A percentile compares a stretch with the other conserved stretches of the same genome.
These are phyloP conservation scores for Hydroisotoma schaefferi DNA, from an alignment of 2,888 invertebrate species.

Conservation along the genomic window DNA sequence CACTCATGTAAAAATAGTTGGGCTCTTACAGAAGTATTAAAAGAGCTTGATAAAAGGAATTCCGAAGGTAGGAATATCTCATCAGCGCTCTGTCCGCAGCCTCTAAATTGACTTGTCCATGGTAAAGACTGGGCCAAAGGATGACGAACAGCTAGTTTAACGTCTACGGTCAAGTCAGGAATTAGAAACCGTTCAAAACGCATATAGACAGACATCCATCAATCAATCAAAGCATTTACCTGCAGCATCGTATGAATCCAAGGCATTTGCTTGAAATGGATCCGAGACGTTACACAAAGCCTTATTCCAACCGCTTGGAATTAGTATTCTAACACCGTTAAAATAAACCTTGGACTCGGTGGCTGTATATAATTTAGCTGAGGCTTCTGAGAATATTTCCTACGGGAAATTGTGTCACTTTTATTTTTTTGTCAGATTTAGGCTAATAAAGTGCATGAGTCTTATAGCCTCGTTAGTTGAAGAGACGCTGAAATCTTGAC, in stretches of 20 bases:
- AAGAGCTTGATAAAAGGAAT: constrained; percentile 19
- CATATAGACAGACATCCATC: not conserved
- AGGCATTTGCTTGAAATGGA: not conserved
- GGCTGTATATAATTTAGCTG: not conserved
- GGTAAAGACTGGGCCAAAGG: constrained; percentile 53
- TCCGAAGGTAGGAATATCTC: constrained; percentile 56
- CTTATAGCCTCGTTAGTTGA: too few relatives aligned
- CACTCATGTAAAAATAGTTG: constrained; percentile 60
- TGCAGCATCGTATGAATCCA: constrained; percentile 2
- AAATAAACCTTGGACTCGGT: not conserved
- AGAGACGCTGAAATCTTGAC: too few relatives aligned
- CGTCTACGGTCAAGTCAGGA: constrained; percentile 6
- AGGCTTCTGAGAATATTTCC: not conserved
- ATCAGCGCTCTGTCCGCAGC: constrained; percentile 60
- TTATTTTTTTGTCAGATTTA: too few relatives aligned
- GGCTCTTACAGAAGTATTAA: constrained; percentile 13
- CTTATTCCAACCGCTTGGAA: not conserved
- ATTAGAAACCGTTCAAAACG: not conserved
- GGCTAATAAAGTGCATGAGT: too few relatives aligned
- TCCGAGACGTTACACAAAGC: not conserved
- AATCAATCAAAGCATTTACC: not conserved
- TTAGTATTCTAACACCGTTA: not conserved
- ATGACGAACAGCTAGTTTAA: constrained; percentile 39
- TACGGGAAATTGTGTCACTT: too few relatives aligned
- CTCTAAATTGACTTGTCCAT: constrained; percentile 60